Evolutionary conservation across 2,888 invertebrate genomes (phyloP), one percentile per base, ranked within the genome.

Genomic region (Rotaria socialis): DNA sequence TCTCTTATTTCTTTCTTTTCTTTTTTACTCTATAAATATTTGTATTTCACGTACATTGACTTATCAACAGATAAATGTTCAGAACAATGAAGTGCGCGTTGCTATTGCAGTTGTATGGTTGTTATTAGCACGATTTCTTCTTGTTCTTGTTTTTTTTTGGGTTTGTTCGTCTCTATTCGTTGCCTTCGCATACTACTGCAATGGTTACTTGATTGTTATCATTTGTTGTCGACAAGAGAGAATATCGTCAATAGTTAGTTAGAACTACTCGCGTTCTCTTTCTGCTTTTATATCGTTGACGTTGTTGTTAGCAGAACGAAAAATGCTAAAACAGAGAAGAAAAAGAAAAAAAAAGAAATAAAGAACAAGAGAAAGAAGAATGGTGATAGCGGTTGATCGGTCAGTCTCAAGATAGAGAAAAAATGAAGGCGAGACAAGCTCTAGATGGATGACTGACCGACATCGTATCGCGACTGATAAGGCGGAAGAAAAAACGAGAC

Each of bases 211-310:
- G 67, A 67, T 67, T 67, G 67, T 67, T 67, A 67, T 67, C 67
- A 67, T 67, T 67, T 67, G 67, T 35, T 67, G 67, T 67, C 67
- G 67, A 67, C 67, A 67, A 41, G 67, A 35, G 35, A 67, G 67
- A 41, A 67, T 67, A 67, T 67, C 35, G 35, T 67, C 35, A 67
- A 41, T 35, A 67, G 27, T 41, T 14, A 67, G 35, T 41, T 14
- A 67, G 35, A 67, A 67, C 19, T 35, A 14, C 67, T 67, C 67
- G 35, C 67, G 35, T 67, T 67, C 67, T 27, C 6, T 67, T 16
- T 67, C 7, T 35, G 35, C 35, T 14, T 67, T 24, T 67, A 27
- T 35, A 67, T 16, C 5, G 35, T 67, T 19, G 35, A 35, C 7
- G 67, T 67, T 35, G 67, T 67, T 35, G 67, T 67, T 67, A 67